Percentiles rank a stretch among this genome's conserved stretches.
Conservation (phyloP, 2,888 invertebrate species). For the Labia minor region DNA sequence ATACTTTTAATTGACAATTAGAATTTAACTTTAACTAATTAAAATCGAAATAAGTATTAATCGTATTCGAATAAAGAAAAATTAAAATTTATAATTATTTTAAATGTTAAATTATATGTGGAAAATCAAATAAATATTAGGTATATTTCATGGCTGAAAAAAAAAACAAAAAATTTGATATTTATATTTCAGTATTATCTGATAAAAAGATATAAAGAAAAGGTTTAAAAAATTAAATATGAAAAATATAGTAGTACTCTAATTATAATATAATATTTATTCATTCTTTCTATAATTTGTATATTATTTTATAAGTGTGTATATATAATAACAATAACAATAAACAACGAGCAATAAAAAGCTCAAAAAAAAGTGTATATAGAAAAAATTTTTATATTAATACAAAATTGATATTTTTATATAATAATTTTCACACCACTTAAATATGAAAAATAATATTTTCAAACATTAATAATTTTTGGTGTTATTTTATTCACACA, state of each 20-base stretch:
- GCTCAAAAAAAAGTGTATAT: not conserved
- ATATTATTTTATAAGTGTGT: not conserved
- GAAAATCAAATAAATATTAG: too few relatives aligned
- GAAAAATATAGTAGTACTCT: not conserved
- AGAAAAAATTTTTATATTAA: not conserved
- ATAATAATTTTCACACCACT: not conserved
- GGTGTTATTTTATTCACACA: not conserved
- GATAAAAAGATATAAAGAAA: too few relatives aligned
- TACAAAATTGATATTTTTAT: not conserved
- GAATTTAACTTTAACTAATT: too few relatives aligned
- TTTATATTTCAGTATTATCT: too few relatives aligned
- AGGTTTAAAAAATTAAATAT: not conserved
- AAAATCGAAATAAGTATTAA: too few relatives aligned
- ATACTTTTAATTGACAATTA: too few relatives aligned
- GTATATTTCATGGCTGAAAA: too few relatives aligned
- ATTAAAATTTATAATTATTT: too few relatives aligned
- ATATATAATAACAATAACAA: not conserved
- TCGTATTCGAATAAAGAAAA: too few relatives aligned
- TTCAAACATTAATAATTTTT: not conserved
- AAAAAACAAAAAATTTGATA: too few relatives aligned
- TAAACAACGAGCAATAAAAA: constrained; percentile 8
- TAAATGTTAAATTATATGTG: too few relatives aligned
- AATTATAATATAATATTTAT: not conserved
- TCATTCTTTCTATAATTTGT: not conserved
- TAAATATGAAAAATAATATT: not conserved